phyloP scores from a whole-genome alignment of 1,140 invertebrate genomes.

The Drosophila ogumai region DNA sequence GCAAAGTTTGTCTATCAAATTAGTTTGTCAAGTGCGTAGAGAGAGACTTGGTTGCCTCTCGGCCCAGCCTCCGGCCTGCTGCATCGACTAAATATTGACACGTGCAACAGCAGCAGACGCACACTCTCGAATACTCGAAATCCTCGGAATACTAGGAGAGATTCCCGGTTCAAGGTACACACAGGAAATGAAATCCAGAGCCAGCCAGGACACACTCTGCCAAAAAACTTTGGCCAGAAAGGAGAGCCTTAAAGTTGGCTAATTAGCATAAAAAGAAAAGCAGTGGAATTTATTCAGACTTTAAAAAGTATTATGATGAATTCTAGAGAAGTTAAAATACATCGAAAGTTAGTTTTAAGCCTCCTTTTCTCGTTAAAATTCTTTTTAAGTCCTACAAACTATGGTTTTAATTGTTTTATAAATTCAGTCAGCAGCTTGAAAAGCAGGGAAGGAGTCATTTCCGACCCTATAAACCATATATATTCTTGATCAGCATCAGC shows the following conservation, averaged over 20 bases:
- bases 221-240: not conserved
- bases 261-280: constrained; percentile 6
- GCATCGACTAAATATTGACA: constrained; percentile 49
- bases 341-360: too few relatives aligned
- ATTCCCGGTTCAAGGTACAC: constrained; percentile 22
- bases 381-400: too few relatives aligned
- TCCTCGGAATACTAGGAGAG: constrained; percentile 12
- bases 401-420: too few relatives aligned
- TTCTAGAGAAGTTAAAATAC: too few relatives aligned
- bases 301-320: too few relatives aligned
- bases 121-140: constrained; percentile 33
- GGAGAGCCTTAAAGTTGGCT: not conserved
- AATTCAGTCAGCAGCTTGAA: too few relatives aligned
- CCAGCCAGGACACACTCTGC: constrained; percentile 23
- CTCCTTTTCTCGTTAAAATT: too few relatives aligned
- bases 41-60: constrained; percentile 17
- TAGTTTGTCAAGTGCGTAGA: constrained; percentile 79
- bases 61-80: constrained; percentile 11
- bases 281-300: not conserved
- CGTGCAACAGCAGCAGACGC: constrained; percentile 31
- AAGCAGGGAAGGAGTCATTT: too few relatives aligned
- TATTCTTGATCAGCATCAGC: too few relatives aligned
- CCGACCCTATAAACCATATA: too few relatives aligned
- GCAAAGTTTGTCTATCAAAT: constrained; percentile 77
- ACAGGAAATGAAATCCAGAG: constrained; percentile 72